Evolutionary conservation across 2,113 vertebrate genomes (phyloP).

Genomic region (Heterochromis multidens): DNA sequence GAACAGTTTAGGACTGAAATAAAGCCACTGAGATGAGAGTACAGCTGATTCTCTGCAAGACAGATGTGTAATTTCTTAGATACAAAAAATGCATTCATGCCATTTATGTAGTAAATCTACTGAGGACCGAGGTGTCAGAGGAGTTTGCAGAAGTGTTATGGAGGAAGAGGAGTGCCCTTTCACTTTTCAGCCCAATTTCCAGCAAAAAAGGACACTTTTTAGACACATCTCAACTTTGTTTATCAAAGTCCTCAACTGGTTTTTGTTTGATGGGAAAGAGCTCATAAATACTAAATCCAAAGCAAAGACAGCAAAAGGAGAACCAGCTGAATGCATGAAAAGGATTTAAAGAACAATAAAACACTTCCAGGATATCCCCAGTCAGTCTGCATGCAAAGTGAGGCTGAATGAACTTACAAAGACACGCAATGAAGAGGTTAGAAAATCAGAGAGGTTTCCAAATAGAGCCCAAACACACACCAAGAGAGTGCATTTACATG

Average conservation of each 20-base stretch:
- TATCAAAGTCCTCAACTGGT: background rate
- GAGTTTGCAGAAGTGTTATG: too few species aligned
- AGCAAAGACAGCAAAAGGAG: background rate
- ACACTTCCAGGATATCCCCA: background rate
- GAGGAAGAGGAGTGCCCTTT: too few species aligned
- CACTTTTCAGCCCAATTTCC: too few species aligned
- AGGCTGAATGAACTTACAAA: background rate
- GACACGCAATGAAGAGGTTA: background rate
- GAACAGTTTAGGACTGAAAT: too few species aligned
- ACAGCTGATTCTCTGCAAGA: too few species aligned
- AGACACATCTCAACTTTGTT: background rate
- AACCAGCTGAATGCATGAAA: background rate
- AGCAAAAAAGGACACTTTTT: background rate
- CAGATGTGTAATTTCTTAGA: too few species aligned
- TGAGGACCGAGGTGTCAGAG: too few species aligned
- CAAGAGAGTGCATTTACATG: constrained; percentile 9
- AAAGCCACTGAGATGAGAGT: too few species aligned
- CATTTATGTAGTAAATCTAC: too few species aligned
- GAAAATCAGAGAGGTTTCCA: background rate
- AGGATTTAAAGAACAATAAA: background rate
- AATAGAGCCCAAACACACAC: background rate
- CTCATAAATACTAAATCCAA: background rate
- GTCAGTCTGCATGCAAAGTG: background rate
- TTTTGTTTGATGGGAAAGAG: background rate
- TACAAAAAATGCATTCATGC: too few species aligned